Evolutionary conservation across 2,113 vertebrate genomes (phyloP), one percentile per base, ranked within the genome.

Genomic region (Urocynchramus pylzowi): DNA sequence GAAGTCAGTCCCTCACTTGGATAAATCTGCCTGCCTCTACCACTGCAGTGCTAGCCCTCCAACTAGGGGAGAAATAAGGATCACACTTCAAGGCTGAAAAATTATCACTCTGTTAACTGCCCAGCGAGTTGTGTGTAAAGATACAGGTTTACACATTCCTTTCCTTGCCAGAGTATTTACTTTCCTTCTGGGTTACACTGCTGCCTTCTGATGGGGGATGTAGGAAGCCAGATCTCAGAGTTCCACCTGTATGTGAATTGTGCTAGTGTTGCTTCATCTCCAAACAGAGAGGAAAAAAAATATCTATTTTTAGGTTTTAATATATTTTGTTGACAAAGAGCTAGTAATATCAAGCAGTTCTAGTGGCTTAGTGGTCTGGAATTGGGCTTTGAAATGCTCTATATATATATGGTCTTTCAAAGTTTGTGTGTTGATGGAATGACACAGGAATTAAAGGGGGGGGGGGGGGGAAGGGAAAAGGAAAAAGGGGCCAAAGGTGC

Each of bases 321-420:
- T 92, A 87, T 64, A 52, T 94, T 93, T 93, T 93, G 71, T 94
- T 96, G 92, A 93, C 90, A 92, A 91, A 81, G 76, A 91, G 33
- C 56, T 84, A 75, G 44, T 47, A 95, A 27, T 31, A 81, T 17
- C 56, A 83, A 83, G 69, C 67, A 52, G 24, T 85, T 85, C 68
- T 70, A 84, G 35, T 65, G 52, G 53, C 50, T 57, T 24, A 70
- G 75, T 37, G 41, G 57, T 59, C 84, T 49, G n/a, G 39, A 89
- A 77, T 0, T 65, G 56, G 7, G 30, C 76, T 89, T 70, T 63
- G 44, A 90, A 92, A 88, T 68, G 49, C 56, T 74, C 79, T 39
- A 20, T 41, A 75, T 2, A 21, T 39, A 20, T 41, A 75, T 2
- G 23, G 56, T 44, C 19, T 93, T 89, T 64, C 49, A 65, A 90